Conservation (phyloP, 2,113 vertebrate genomes). For the Thalassarche chlororhynchos region DNA sequence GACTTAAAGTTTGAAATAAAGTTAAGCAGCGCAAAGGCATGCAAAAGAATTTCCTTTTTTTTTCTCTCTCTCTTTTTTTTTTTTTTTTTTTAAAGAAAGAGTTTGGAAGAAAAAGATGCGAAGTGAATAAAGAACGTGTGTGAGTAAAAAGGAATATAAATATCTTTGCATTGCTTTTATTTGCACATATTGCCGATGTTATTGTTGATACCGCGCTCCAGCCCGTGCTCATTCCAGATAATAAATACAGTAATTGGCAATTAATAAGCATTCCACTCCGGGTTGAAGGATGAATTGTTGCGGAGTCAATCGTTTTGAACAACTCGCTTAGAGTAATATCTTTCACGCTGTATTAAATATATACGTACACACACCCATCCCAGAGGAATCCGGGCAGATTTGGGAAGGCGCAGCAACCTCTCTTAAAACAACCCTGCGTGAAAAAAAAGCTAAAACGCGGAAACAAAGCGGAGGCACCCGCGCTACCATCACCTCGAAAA, state of each 20-base stretch:
- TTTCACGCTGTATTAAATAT: not conserved
- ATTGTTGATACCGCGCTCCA: not conserved
- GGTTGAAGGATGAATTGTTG: not conserved
- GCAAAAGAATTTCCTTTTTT: not conserved
- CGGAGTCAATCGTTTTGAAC: not conserved
- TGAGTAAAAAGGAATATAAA: not conserved
- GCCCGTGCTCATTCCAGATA: not conserved
- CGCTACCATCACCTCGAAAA: not conserved
- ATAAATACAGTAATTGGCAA: slow-evolving; percentile 34
- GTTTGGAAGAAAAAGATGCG: not conserved
- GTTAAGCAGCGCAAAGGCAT: not conserved
- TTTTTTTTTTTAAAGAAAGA: not conserved
- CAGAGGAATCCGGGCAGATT: not conserved
- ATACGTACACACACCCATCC: not conserved
- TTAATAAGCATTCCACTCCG: slow-evolving; percentile 5
- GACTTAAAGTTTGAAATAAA: slow-evolving; percentile 2
- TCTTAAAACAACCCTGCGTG: not conserved
- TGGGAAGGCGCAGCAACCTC: not conserved
- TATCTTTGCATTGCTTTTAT: not conserved
- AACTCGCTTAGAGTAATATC: not conserved
- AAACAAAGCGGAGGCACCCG: not conserved
- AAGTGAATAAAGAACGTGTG: not conserved
- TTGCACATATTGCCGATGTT: not conserved
- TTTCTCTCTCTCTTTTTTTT: no score
- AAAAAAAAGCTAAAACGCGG: not conserved